Evolutionary conservation across 2,797 vertebrate species (phyloP).

Genomic region (Darevskia mixta): DNA sequence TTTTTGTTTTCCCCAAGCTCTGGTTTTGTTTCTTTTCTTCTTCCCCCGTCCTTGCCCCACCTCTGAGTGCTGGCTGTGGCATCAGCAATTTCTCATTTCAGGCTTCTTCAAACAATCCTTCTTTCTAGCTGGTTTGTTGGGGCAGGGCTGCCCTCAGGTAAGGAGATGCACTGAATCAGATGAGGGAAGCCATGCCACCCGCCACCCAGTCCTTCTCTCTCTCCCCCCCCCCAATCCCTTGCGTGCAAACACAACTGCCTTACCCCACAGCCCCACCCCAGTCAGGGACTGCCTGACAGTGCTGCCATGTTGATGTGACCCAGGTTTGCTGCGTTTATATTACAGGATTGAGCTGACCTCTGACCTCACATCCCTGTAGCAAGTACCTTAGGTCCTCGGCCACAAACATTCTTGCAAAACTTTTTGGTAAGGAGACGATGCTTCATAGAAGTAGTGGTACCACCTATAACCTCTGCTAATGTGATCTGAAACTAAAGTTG

Average conservation of each 20-base stretch:
- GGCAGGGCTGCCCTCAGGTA: conserved; percentile 73
- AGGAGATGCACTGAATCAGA: conserved; percentile 51
- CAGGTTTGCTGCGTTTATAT: conserved; percentile 85
- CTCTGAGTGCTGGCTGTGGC: conserved; percentile 54
- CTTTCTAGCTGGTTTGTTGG: conserved; percentile 58
- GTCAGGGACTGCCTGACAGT: not conserved
- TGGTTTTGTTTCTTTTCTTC: conserved; percentile 48
- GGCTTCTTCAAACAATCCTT: conserved; percentile 54
- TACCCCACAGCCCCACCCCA: not conserved
- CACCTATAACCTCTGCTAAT: conserved; percentile 62
- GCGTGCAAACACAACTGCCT: not conserved
- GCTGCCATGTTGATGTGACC: conserved; percentile 70
- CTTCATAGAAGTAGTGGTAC: conserved; percentile 72
- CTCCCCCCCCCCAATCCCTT: not conserved
- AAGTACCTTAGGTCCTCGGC: conserved; percentile 80
- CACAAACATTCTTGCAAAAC: conserved; percentile 82
- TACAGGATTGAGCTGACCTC: conserved; percentile 95
- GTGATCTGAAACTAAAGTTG: conserved; percentile 48
- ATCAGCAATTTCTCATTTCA: conserved; percentile 72
- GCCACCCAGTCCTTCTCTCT: conserved; percentile 39
- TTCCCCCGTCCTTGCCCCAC: conserved; percentile 43
- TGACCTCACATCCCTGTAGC: conserved; percentile 93
- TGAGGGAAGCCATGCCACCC: conserved; percentile 18
- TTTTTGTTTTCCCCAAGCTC: conserved; percentile 52
- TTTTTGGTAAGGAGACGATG: conserved; percentile 84